Percentiles rank a stretch among this genome's conserved stretches.
phyloP scores from a whole-genome alignment of 1,140 invertebrate species.

The Megalopta genalis region DNA sequence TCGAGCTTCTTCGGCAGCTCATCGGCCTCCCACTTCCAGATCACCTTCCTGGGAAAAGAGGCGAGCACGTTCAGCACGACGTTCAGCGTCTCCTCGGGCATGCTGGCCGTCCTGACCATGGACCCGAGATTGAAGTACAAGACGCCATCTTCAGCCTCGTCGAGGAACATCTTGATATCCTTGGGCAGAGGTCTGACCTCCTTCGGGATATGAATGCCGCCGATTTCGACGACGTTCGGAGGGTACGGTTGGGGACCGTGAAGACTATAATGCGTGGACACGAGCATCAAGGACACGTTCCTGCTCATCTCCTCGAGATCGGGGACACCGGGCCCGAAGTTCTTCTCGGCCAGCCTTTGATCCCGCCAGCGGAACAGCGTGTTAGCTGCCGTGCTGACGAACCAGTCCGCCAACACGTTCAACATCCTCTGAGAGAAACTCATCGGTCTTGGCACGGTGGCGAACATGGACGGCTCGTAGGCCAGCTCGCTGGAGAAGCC shows the following conservation, averaged over 20 bases:
- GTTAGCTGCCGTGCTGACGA: not conserved
- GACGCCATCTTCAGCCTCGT: slow-evolving; percentile 80
- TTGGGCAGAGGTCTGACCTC: slow-evolving; percentile 70
- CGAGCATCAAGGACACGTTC: slow-evolving; percentile 75
- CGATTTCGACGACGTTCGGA: slow-evolving; percentile 83
- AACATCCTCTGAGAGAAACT: slow-evolving; percentile 80
- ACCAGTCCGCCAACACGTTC: slow-evolving; percentile 74
- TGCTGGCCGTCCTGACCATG: slow-evolving; percentile 80
- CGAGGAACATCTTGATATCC: slow-evolving; percentile 73
- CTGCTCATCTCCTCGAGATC: slow-evolving; percentile 73
- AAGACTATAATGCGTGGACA: slow-evolving; percentile 81
- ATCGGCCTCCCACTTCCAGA: slow-evolving; percentile 86
- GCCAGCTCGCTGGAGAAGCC: slow-evolving; percentile 82
- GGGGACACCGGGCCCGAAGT: slow-evolving; percentile 73
- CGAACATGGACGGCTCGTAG: slow-evolving; percentile 81
- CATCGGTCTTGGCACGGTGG: slow-evolving; percentile 79
- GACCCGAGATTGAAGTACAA: slow-evolving; percentile 85
- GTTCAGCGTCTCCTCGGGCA: slow-evolving; percentile 79
- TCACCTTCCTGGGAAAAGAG: slow-evolving; percentile 81
- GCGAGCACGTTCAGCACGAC: slow-evolving; percentile 81
- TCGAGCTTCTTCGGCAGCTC: slow-evolving; percentile 78
- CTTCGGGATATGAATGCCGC: slow-evolving; percentile 80
- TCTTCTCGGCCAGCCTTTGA: slow-evolving; percentile 74
- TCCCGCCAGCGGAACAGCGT: slow-evolving; percentile 26
- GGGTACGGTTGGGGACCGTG: slow-evolving; percentile 78